Percentiles rank a stretch among this genome's conserved stretches.
Evolutionary conservation across 2,797 vertebrate genomes (phyloP).

Genomic region (Gastrophryne carolinensis): DNA sequence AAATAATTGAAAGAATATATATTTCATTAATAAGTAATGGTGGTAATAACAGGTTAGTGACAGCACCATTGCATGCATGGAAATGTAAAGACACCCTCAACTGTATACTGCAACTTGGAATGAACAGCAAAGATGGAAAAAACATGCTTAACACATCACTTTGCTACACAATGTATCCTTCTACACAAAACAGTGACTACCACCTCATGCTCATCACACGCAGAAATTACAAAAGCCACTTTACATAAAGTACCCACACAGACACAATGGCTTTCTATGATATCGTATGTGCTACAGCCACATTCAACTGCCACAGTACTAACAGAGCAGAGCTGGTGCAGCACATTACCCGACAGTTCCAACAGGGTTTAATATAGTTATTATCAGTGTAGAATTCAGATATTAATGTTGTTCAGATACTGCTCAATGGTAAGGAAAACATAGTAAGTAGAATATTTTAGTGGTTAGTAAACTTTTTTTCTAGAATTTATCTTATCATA

Average conservation of each 20-base stretch:
- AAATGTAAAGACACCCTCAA: background rate
- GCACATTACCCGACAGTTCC: conserved; percentile 13
- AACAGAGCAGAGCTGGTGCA: background rate
- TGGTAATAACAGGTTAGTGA: background rate
- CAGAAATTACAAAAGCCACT: conserved; percentile 42
- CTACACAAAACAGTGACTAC: conserved; percentile 14
- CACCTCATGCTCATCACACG: conserved; percentile 50
- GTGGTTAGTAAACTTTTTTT: conserved; percentile 26
- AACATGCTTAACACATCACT: background rate
- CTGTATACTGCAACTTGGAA: background rate
- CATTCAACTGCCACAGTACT: background rate
- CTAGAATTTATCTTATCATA: no score
- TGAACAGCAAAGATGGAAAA: background rate
- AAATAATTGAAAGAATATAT: no score
- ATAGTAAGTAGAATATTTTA: conserved; percentile 3
- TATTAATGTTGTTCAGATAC: background rate
- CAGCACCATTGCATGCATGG: conserved; percentile 11
- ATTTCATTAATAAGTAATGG: no score
- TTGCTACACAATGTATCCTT: background rate
- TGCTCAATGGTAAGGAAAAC: background rate
- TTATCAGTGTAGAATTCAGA: conserved; percentile 1
- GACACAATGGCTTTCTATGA: conserved; percentile 2
- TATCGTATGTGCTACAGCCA: background rate
- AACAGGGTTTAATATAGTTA: background rate
- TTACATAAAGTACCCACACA: background rate